Percentiles rank a stretch among this genome's conserved stretches.
Conservation (phyloP, 2,113 vertebrate genomes). For the Gorsachius goisagi region DNA sequence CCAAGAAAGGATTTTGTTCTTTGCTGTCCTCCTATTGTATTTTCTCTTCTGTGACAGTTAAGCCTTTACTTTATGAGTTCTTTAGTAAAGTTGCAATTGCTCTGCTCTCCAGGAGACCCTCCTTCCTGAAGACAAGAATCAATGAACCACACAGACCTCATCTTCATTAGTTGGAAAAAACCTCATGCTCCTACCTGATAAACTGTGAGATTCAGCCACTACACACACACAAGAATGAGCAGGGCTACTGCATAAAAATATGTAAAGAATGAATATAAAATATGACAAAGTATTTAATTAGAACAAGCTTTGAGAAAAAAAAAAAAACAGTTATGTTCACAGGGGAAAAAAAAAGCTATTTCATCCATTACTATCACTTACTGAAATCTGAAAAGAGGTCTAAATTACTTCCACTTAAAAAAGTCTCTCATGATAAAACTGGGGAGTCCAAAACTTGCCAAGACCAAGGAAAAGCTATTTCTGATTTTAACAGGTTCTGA, state of each 20-base stretch:
- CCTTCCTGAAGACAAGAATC: neutral
- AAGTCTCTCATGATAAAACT: neutral
- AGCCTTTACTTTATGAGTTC: neutral
- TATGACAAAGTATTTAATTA: neutral
- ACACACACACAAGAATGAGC: neutral
- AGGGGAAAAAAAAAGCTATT: neutral
- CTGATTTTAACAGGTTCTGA: neutral
- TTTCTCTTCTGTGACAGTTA: neutral
- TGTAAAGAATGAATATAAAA: neutral
- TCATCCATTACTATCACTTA: neutral
- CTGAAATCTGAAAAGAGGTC: neutral
- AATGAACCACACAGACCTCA: neutral
- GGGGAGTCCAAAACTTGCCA: neutral
- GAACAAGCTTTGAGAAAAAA: neutral
- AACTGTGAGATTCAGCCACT: neutral
- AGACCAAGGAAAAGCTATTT: neutral
- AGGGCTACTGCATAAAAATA: neutral
- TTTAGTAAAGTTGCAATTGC: neutral
- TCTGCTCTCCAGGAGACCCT: neutral
- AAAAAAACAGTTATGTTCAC: neutral
- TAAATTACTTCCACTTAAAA: neutral
- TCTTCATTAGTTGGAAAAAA: neutral
- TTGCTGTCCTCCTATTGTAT: neutral
- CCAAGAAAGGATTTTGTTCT: neutral
- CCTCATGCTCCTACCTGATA: neutral